A percentile compares a stretch with the other conserved stretches of the same genome.
phyloP scores from a whole-genome alignment of 1,140 invertebrate genomes.

The Ceratosolen fusciceps region DNA sequence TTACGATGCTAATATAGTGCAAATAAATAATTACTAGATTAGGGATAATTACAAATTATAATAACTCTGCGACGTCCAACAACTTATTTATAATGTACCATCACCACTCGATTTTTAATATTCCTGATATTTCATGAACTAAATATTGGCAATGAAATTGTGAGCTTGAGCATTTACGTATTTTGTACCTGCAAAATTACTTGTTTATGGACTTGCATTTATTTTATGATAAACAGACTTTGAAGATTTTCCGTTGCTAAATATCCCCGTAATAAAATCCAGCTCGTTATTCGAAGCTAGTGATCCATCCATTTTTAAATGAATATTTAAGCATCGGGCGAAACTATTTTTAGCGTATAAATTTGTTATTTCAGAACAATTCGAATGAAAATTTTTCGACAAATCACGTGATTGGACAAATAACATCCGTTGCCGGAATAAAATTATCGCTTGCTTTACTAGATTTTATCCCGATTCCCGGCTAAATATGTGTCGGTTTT shows the following conservation, averaged over 20 bases:
- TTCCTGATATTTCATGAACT: background rate
- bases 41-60: background rate
- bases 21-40: background rate
- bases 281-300: too few species aligned
- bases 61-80: background rate
- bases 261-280: too few species aligned
- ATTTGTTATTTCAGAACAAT: too few species aligned
- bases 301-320: too few species aligned
- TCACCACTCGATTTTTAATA: background rate
- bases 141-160: background rate
- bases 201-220: too few species aligned
- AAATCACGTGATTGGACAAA: too few species aligned
- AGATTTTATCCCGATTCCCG: background rate
- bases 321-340: too few species aligned
- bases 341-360: too few species aligned
- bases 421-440: background rate
- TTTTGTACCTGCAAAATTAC: background rate
- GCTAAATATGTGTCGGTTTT: background rate
- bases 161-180: background rate
- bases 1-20: background rate
- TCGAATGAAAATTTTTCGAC: too few species aligned
- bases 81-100: background rate
- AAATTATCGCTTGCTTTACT: background rate
- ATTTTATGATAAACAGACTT: too few species aligned
- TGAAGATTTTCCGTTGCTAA: too few species aligned